Conservation (phyloP, 2,797 vertebrate species). For the Spheniscus humboldti region DNA sequence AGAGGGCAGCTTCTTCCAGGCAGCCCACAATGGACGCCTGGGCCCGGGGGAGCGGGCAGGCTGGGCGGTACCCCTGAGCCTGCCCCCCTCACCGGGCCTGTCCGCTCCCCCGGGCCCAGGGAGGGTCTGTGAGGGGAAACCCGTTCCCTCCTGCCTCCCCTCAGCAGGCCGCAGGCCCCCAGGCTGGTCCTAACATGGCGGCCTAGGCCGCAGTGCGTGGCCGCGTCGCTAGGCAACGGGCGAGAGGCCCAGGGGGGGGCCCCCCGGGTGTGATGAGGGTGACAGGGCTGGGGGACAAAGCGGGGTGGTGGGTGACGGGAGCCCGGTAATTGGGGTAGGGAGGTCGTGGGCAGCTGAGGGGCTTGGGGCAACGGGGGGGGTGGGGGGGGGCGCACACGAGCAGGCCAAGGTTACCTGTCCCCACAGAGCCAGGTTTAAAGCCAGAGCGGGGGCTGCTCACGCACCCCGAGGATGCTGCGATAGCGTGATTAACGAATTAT, state of each 20-base stretch:
- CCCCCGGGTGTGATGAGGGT: no score
- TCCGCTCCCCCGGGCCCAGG: no score
- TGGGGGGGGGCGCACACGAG: not conserved
- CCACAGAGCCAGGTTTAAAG: not conserved
- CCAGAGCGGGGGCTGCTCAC: not conserved
- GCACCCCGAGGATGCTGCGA: not conserved
- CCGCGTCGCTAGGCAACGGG: accelerated
- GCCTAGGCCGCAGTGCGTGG: not conserved
- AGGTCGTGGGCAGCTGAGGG: not conserved
- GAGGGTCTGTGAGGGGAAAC: no score
- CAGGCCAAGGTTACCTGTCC: not conserved
- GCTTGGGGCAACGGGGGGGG: not conserved
- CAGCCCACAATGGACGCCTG: not conserved
- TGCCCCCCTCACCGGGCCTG: no score
- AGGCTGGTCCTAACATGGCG: not conserved
- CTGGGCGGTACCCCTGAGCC: no score
- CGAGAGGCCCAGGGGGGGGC: not conserved
- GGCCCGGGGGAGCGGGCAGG: no score
- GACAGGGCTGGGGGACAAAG: not conserved
- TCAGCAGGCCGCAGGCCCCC: not conserved
- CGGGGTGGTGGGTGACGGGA: not conserved
- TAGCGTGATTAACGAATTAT: not conserved
- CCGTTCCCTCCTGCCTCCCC: not conserved
- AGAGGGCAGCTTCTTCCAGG: not conserved
- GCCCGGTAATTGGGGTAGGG: not conserved